phyloP scores from a whole-genome alignment of 1,140 invertebrate genomes.

The Drosophila miranda region DNA sequence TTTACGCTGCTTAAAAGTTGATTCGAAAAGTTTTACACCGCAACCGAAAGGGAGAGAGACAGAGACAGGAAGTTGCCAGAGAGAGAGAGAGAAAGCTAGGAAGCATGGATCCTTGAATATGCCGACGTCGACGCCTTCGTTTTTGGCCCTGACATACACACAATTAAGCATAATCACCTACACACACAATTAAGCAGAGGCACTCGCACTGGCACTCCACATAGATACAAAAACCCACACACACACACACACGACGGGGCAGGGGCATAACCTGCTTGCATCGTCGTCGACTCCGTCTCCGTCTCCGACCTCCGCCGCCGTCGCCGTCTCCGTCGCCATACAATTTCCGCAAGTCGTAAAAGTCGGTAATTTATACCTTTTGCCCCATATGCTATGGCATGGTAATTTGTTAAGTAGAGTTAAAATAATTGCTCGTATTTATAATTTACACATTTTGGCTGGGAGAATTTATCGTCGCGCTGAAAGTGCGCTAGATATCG shows the following conservation, averaged over 20 bases:
- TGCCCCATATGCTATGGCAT: slow-evolving; percentile 81
- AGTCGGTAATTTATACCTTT: slow-evolving; percentile 81
- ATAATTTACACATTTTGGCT: slow-evolving; percentile 82
- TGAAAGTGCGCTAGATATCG: slow-evolving; percentile 76
- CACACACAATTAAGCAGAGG: slow-evolving; percentile 71
- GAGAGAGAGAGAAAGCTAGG: slow-evolving; percentile 9
- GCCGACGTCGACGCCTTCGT: slow-evolving; percentile 52
- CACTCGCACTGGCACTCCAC: slow-evolving; percentile 16
- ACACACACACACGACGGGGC: slow-evolving; percentile 13
- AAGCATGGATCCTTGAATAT: slow-evolving; percentile 46
- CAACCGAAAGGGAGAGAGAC: slow-evolving; percentile 26
- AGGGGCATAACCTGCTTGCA: slow-evolving; percentile 38
- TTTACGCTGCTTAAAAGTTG: slow-evolving; percentile 78
- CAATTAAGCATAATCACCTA: slow-evolving; percentile 78
- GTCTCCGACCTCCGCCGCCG: slow-evolving; percentile 4
- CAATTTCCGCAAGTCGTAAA: slow-evolving; percentile 81
- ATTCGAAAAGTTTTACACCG: slow-evolving; percentile 76
- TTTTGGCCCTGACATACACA: slow-evolving; percentile 61
- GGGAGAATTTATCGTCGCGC: slow-evolving; percentile 79
- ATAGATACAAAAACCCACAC: slow-evolving; percentile 4
- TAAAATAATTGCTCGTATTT: slow-evolving; percentile 83
- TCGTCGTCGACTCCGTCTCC: neutral
- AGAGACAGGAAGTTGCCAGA: neutral
- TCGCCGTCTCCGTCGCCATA: slow-evolving; percentile 57
- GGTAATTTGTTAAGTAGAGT: slow-evolving; percentile 83